These are phyloP conservation scores for Zingel zingel DNA, from an alignment of 2,113 vertebrate genomes.

Conservation along the genomic window DNA sequence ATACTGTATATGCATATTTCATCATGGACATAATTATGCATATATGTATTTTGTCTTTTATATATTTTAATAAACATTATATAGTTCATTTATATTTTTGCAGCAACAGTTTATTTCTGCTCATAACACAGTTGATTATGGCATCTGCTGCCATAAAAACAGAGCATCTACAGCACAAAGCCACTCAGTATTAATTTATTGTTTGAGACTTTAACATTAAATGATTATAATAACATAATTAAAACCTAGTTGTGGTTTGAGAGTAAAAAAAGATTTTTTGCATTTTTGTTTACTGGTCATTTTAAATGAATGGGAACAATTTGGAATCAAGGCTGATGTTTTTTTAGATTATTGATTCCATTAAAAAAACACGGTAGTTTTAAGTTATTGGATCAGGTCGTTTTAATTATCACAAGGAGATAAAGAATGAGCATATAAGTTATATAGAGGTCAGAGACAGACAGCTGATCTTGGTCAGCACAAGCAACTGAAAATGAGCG, in stretches of 20 bases:
- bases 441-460: not conserved
- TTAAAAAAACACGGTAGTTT: not conserved
- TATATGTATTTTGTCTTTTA: slow-evolving; percentile 84
- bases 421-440: not conserved
- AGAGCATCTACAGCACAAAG: not conserved
- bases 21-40: slow-evolving; percentile 83
- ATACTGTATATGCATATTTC: slow-evolving; percentile 86
- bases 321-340: not conserved
- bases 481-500: not conserved
- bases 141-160: slow-evolving; percentile 15
- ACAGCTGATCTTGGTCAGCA: not conserved
- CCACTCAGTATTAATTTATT: not conserved
- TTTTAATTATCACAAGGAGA: not conserved
- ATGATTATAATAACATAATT: not conserved
- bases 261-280: not conserved
- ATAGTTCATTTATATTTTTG: slow-evolving; percentile 72
- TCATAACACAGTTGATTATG: not conserved
- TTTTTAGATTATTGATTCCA: not conserved
- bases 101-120: slow-evolving; percentile 29
- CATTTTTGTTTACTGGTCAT: not conserved
- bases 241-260: not conserved
- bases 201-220: not conserved
- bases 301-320: not conserved
- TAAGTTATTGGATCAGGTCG: not conserved
- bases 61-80: slow-evolving; percentile 87